A percentile compares a stretch with the other conserved stretches of the same genome.
These are phyloP conservation scores for Chiloscyllium punctatum DNA, from an alignment of 2,797 vertebrate species.

Conservation along the genomic window DNA sequence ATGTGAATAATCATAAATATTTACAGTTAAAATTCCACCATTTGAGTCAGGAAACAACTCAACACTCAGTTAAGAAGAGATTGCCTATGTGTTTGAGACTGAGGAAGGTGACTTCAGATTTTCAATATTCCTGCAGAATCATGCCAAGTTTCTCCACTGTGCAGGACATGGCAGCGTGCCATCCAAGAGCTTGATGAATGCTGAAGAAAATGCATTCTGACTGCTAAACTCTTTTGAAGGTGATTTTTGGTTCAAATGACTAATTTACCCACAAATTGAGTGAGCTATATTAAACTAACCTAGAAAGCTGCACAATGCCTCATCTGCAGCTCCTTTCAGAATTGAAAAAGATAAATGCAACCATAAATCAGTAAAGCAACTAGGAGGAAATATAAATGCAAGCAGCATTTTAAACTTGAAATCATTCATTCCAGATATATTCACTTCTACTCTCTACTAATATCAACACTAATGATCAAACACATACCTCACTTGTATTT, in stretches of 20 bases:
- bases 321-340: not conserved
- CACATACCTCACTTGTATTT: not conserved
- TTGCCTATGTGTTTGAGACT: not conserved
- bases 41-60: not conserved
- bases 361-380: not conserved
- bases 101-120: not conserved
- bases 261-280: not conserved
- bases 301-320: not conserved
- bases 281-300: not conserved
- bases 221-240: not conserved
- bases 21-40: not conserved
- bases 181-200: not conserved
- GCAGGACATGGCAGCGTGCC: not conserved
- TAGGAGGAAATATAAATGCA: not conserved
- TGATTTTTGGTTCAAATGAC: not conserved
- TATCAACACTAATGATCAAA: not conserved
- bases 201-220: not conserved
- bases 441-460: not conserved
- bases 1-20: not conserved
- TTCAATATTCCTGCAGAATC: not conserved
- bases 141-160: not conserved
- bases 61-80: not conserved
- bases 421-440: not conserved
- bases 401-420: not conserved
- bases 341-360: not conserved